A percentile compares a stretch with the other conserved stretches of the same genome.
Conservation (phyloP, 2,113 vertebrate genomes). For the Cacatua alba region DNA sequence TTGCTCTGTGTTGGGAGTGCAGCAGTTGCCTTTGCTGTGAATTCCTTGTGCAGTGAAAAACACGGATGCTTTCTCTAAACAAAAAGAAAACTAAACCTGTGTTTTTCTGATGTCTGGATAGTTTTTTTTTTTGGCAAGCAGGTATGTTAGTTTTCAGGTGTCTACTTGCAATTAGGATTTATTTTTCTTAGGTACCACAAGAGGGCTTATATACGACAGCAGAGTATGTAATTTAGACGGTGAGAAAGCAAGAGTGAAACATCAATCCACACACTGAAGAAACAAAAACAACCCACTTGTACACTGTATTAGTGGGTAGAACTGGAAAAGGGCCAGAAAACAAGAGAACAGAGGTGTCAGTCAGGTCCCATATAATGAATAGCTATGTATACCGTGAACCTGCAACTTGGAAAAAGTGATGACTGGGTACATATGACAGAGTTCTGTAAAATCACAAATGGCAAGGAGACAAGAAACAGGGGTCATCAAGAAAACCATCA, state of each 20-base stretch:
- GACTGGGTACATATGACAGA: not conserved
- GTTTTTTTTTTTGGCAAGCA: not conserved
- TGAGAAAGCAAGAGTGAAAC: conserved; percentile 12
- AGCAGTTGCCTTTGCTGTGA: not conserved
- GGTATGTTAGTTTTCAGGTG: not conserved
- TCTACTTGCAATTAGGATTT: not conserved
- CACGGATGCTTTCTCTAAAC: not conserved
- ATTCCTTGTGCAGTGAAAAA: not conserved
- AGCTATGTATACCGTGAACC: not conserved
- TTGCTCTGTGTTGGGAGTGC: not conserved
- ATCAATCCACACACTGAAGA: not conserved
- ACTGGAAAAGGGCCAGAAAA: conserved; percentile 10
- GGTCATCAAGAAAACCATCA: not conserved
- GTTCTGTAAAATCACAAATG: not conserved
- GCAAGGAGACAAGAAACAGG: not conserved
- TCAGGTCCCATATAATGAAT: not conserved
- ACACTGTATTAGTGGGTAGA: not conserved
- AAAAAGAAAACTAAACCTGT: not conserved
- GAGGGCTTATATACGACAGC: not conserved
- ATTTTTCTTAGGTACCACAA: not conserved
- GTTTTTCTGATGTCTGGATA: not conserved
- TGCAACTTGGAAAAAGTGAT: not conserved
- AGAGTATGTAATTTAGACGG: not conserved
- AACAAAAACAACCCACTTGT: not conserved
- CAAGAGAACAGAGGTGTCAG: not conserved